Base-by-base conservation (phyloP, 2,797 vertebrate genomes). In the Notolepis coatsorum region DNA sequence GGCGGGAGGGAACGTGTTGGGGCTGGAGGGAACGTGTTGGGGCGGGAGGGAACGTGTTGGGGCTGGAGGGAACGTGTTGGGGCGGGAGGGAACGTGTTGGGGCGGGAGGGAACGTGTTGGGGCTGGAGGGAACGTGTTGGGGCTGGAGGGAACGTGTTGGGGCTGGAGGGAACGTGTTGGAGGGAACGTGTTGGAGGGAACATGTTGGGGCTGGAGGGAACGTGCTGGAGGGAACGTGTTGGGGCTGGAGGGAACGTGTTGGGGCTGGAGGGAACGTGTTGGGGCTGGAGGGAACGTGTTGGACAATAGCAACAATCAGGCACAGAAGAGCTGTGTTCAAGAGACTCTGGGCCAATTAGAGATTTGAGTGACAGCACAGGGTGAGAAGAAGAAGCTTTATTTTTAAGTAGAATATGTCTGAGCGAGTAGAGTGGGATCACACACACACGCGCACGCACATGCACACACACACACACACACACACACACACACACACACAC, bases 281-380 rank as follows among this genome's bases (percentile, higher is more conserved):
- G 10, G 17, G 4, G 17, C 10, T 2, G 18, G 53, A 20, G 4
- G n/a, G n/a, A n/a, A n/a, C n/a, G n/a, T n/a, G n/a, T n/a, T n/a
- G n/a, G n/a, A n/a, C 2, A n/a, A 12, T 7, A 35, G 35, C 10
- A 5, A 70, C 65, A 70, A 78, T 71, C 68, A 46, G 7, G 41
- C 65, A 79, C 75, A 73, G 70, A 85, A 9, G 79, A 82, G 56
- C 68, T n/a, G 69, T 13, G 62, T 67, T 84, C 69, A 68, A 75
- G 71, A 76, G 61, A 87, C 82, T 74, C 68, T 2, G 52, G 67
- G 78, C 87, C 90, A 91, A 91, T 91, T 92, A 89, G 80, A 77
- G 75, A 68, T 73, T 58, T 82, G 87, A 89, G 73, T 85, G 89
- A 89, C 87, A 89, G 77, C 61, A 1, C 54, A 50, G 56, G 57